Evolutionary conservation across 1,140 invertebrate genomes (phyloP).

Genomic region (Drosophila eugracilis): DNA sequence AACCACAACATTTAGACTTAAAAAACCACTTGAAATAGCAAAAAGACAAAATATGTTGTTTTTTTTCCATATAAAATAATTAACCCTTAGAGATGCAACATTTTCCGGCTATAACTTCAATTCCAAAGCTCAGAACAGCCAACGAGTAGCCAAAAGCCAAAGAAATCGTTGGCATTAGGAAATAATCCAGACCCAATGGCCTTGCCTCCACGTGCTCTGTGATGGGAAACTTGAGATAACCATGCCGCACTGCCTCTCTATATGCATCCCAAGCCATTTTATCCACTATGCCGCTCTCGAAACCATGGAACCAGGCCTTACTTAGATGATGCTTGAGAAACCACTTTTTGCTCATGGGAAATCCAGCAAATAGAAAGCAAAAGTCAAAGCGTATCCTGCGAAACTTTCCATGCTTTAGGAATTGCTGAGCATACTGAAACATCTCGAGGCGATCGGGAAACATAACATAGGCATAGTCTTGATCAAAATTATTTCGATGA

Average conservation of each 20-base stretch:
- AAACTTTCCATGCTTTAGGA: slow-evolving; percentile 41
- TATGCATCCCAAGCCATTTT: slow-evolving; percentile 48
- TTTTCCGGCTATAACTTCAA: slow-evolving; percentile 5
- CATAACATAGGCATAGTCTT: slow-evolving; percentile 48
- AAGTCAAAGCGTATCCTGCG: slow-evolving; percentile 31
- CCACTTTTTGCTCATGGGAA: slow-evolving; percentile 53
- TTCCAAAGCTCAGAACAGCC: slow-evolving; percentile 2
- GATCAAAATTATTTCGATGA: slow-evolving; percentile 41
- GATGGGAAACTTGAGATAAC: slow-evolving; percentile 37
- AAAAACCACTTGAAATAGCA: neutral
- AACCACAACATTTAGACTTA: neutral
- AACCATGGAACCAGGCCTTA: slow-evolving; percentile 45
- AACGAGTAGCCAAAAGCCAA: slow-evolving; percentile 17
- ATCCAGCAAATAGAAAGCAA: slow-evolving; percentile 47
- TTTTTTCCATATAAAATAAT: neutral
- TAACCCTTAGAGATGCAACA: neutral
- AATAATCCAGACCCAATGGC: slow-evolving; percentile 44
- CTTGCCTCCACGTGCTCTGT: slow-evolving; percentile 26
- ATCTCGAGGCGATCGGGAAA: slow-evolving; percentile 43
- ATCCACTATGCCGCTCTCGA: slow-evolving; percentile 42
- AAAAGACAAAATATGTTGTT: neutral
- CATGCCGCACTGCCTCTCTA: slow-evolving; percentile 28
- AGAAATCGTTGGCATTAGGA: slow-evolving; percentile 17
- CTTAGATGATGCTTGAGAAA: slow-evolving; percentile 53
- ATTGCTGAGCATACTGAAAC: slow-evolving; percentile 52